Percentiles rank a stretch among this genome's conserved stretches.
These are phyloP conservation scores for Frankliniella fusca DNA, from an alignment of 2,888 invertebrate genomes.

Conservation along the genomic window DNA sequence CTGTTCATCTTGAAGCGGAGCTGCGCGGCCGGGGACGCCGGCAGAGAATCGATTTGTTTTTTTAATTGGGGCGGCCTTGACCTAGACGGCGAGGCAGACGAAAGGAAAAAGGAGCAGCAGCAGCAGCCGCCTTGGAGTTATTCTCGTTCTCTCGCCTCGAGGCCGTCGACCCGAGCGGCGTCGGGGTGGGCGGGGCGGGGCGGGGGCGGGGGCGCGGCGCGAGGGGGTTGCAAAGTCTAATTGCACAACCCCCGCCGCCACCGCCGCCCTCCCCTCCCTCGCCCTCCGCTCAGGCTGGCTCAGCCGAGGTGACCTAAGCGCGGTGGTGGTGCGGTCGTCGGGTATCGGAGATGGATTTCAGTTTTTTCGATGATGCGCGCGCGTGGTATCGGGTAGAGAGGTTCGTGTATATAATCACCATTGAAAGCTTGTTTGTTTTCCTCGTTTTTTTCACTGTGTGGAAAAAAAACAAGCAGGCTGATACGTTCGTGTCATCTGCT, in stretches of 20 bases:
- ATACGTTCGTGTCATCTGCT: too few species aligned
- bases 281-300: not conserved
- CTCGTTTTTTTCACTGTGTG: not conserved
- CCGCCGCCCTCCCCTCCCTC: not conserved
- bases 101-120: not conserved
- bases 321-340: not conserved
- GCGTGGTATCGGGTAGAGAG: not conserved
- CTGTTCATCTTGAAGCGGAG: too few species aligned
- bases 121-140: not conserved
- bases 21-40: not conserved
- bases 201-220: too few species aligned
- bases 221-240: not conserved
- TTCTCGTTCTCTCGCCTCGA: slow-evolving; percentile 21
- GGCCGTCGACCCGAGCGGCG: slow-evolving; percentile 19
- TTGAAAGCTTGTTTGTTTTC: not conserved
- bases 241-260: not conserved
- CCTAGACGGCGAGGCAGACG: not conserved
- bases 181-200: too few species aligned
- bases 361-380: not conserved
- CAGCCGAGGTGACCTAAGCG: not conserved
- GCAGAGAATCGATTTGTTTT: slow-evolving; percentile 1
- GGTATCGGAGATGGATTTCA: not conserved
- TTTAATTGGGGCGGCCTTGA: slow-evolving; percentile 4
- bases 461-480: too few species aligned
- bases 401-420: too few species aligned